Base-by-base conservation (phyloP, 2,113 vertebrate genomes). In the Zingel zingel region DNA sequence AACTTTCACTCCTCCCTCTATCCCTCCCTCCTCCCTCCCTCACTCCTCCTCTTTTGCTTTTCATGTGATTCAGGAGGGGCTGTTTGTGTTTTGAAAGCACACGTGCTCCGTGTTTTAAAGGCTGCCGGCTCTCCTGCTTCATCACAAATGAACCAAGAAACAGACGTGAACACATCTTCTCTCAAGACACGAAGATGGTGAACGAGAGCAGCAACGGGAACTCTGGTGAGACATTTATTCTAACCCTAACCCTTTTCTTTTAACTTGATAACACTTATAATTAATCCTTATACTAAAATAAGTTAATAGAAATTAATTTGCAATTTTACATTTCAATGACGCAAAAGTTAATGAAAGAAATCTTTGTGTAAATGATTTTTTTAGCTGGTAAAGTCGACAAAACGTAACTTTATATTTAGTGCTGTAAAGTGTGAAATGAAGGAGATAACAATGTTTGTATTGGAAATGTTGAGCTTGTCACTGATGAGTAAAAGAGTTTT, bases 201-300 rank as follows among this genome's bases (percentile, higher is more conserved):
- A 80, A 27, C 14, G 16, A 65, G 2, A 27, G 6, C 0, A 0
- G 2, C 56, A n/a, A 4, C 47, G 5, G 5, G 2, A 65, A 62
- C 58, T 43, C 70, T 51, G 88, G 93, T 94, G 63, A 93, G 89
- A 86, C 12, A 16, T 72, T 58, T 36, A 5, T 48, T 72, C 2
- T 27, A 50, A 61, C 45, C 12, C 3, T 13, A 51, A 36, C n/a
- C 21, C 25, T 33, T 33, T 33, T 33, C 30, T 33, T 33, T 5
- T 33, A 39, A 39, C 39, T 39, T 8, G 0, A 39, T 39, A 39
- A 39, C 9, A 39, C 2, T 2, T 10, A 8, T 8, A 6, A 39
- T 43, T 45, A 50, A 62, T 47, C 19, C 5, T 8, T 39, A 36
- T 16, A n/a, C 25, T 50, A 50, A 48, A 73, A 5, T 15, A 61